Conservation (phyloP, 2,113 vertebrate genomes). For the Neomonachus schauinslandi region DNA sequence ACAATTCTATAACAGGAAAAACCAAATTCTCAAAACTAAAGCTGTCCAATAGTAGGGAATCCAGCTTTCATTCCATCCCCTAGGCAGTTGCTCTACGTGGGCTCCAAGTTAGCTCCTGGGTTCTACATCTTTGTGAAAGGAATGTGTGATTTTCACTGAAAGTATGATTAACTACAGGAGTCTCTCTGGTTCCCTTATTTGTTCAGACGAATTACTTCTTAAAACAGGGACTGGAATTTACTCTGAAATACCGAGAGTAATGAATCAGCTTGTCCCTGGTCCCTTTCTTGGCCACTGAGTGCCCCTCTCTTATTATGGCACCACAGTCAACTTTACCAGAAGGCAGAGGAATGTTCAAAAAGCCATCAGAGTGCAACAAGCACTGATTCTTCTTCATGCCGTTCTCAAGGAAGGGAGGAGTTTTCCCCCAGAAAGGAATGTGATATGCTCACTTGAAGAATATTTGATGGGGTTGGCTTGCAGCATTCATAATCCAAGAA, state of each 20-base stretch:
- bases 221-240: slow-evolving; percentile 25
- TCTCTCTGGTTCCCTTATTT: slow-evolving; percentile 46
- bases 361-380: not conserved
- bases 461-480: not conserved
- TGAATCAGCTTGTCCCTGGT: not conserved
- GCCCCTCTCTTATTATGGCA: slow-evolving; percentile 38
- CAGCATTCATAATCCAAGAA: not conserved
- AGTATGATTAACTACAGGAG: not conserved
- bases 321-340: slow-evolving; percentile 9
- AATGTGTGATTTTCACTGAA: slow-evolving; percentile 44
- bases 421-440: slow-evolving; percentile 18
- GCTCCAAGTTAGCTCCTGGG: not conserved
- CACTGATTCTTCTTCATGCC: slow-evolving; percentile 37
- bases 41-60: not conserved
- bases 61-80: not conserved
- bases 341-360: slow-evolving; percentile 56
- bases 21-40: slow-evolving; percentile 12
- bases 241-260: slow-evolving; percentile 37
- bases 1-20: slow-evolving; percentile 12
- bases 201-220: slow-evolving; percentile 44
- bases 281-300: not conserved
- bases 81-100: not conserved
- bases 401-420: not conserved
- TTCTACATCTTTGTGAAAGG: slow-evolving; percentile 44
- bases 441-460: slow-evolving; percentile 13